Evolutionary conservation across 2,797 vertebrate genomes (phyloP).

Genomic region (Xenentodon cancila): DNA sequence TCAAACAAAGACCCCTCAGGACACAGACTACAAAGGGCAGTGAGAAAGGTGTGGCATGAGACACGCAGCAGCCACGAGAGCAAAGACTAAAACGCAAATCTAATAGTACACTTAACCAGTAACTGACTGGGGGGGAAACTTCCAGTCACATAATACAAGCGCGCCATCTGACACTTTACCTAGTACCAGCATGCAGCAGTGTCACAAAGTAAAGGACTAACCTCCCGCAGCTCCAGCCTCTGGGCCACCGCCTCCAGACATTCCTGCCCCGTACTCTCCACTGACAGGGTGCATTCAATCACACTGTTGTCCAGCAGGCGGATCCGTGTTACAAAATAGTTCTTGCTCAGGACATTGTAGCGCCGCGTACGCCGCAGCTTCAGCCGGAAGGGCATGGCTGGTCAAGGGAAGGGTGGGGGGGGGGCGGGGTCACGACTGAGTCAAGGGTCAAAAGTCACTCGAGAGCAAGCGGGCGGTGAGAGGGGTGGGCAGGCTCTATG

Average conservation of each 20-base stretch:
- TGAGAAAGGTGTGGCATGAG: slow-evolving; percentile 24
- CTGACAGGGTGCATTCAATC: slow-evolving; percentile 93
- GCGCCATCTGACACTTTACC: background rate
- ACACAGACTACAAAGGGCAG: slow-evolving; percentile 54
- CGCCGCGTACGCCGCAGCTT: slow-evolving; percentile 92
- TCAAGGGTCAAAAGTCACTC: slow-evolving; percentile 69
- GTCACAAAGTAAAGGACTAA: slow-evolving; percentile 58
- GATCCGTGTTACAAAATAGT: slow-evolving; percentile 95
- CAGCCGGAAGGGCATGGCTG: slow-evolving; percentile 94
- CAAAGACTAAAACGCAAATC: slow-evolving; percentile 1
- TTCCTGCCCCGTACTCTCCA: slow-evolving; percentile 96
- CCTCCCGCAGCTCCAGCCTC: slow-evolving; percentile 93
- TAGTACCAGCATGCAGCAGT: background rate
- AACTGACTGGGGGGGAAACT: no score
- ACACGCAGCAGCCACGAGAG: slow-evolving; percentile 28
- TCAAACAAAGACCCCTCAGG: slow-evolving; percentile 56
- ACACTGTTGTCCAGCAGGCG: slow-evolving; percentile 90
- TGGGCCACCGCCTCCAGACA: slow-evolving; percentile 96
- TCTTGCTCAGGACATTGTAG: slow-evolving; percentile 98
- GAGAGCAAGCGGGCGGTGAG: slow-evolving; percentile 38
- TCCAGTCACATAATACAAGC: no score
- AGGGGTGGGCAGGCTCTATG: slow-evolving; percentile 66
- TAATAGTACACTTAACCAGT: background rate
- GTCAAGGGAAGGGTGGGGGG: slow-evolving; percentile 27
- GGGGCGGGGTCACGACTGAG: slow-evolving; percentile 28